These are phyloP conservation scores for Theocolax elegans DNA, from an alignment of 1,140 invertebrate genomes.

Conservation along the genomic window DNA sequence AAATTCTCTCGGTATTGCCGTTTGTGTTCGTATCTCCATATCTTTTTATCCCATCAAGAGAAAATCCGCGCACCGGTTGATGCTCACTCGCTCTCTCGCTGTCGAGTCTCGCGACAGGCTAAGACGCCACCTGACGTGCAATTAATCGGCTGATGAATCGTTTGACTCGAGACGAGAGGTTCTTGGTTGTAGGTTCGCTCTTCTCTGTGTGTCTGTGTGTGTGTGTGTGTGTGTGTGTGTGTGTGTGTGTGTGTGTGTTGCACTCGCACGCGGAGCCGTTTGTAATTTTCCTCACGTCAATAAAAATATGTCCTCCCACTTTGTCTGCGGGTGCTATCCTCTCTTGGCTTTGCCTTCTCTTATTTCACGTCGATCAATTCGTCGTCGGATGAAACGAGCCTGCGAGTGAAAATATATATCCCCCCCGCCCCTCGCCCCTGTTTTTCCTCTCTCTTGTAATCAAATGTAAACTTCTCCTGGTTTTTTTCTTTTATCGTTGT, in stretches of 20 bases:
- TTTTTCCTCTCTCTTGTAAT: not conserved
- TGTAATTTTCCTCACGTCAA: constrained; percentile 34
- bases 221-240: too few relatives aligned
- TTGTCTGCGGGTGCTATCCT: too few relatives aligned
- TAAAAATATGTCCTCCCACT: constrained; percentile 28
- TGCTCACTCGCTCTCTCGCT: not conserved
- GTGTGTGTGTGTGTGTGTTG: constrained; percentile 1
- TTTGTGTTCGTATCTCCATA: too few relatives aligned
- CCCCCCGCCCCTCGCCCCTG: too few relatives aligned
- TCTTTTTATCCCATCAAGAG: too few relatives aligned
- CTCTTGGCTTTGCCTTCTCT: not conserved
- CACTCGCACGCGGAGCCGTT: not conserved
- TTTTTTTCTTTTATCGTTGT: too few relatives aligned
- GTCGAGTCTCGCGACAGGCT: constrained; percentile 15
- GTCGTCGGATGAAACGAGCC: not conserved
- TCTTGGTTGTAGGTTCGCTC: too few relatives aligned
- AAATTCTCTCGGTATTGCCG: too few relatives aligned
- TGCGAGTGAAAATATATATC: constrained; percentile 12
- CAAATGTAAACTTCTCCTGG: not conserved
- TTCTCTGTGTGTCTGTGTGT: too few relatives aligned
- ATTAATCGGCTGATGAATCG: constrained; percentile 42
- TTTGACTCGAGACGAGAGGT: constrained; percentile 27
- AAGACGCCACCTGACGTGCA: constrained; percentile 37
- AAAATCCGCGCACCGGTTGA: too few relatives aligned
- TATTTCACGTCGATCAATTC: constrained; percentile 20